Percentiles rank a stretch among this genome's conserved stretches.
Evolutionary conservation across 2,113 vertebrate genomes (phyloP).

Genomic region (Gavia stellata): DNA sequence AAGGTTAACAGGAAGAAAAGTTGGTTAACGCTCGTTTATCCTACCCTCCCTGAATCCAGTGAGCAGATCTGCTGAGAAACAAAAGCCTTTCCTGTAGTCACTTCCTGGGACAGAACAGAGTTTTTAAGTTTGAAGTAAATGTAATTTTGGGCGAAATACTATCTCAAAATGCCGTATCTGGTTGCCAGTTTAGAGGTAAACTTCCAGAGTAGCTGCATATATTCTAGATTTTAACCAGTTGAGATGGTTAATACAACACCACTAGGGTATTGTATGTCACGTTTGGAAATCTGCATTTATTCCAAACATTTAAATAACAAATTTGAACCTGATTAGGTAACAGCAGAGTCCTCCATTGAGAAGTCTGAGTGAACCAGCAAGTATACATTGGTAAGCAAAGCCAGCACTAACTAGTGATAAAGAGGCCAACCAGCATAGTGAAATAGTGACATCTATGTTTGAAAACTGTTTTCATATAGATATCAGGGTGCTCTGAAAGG

Average conservation of each 20-base stretch:
- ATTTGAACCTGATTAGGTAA: background rate
- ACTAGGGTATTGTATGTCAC: background rate
- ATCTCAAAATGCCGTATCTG: background rate
- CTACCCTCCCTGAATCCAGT: background rate
- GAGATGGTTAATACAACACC: background rate
- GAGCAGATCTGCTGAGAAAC: background rate
- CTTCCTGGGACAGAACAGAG: background rate
- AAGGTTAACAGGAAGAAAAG: background rate
- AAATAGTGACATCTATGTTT: conserved; percentile 38
- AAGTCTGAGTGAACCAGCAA: background rate
- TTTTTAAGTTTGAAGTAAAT: background rate
- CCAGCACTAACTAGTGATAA: background rate
- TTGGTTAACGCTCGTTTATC: background rate
- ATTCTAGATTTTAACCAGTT: background rate
- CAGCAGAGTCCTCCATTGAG: background rate
- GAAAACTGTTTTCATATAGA: background rate
- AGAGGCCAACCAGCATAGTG: background rate
- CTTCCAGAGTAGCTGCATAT: background rate
- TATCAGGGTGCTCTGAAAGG: background rate
- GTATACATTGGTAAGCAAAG: background rate
- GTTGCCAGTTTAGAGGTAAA: background rate
- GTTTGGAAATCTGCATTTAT: background rate
- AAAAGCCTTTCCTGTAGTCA: background rate
- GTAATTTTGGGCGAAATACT: background rate
- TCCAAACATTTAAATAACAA: background rate